phyloP scores from a whole-genome alignment of 2,797 vertebrate species.

The Ctenosaura bakeri region DNA sequence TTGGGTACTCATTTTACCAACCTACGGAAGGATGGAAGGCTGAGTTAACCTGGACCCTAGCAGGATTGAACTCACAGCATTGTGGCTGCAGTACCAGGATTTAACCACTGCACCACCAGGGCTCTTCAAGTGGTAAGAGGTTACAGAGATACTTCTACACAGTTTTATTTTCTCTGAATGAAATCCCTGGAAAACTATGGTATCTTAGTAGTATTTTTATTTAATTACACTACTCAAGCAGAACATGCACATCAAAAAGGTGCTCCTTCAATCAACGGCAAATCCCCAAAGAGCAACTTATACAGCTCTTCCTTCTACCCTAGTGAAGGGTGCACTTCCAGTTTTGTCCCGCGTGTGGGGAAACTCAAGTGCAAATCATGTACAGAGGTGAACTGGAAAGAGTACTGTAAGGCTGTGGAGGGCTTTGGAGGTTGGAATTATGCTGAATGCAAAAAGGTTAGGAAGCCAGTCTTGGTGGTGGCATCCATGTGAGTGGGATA shows the following conservation, averaged over 20 bases:
- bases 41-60: too few relatives aligned
- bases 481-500: too few relatives aligned
- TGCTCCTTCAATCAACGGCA: background rate
- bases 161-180: background rate
- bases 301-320: background rate
- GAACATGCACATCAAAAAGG: background rate
- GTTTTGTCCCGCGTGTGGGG: background rate
- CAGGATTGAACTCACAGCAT: too few relatives aligned
- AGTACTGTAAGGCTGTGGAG: too few relatives aligned
- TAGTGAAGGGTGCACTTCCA: background rate
- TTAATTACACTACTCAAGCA: background rate
- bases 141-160: background rate
- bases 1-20: too few relatives aligned
- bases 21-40: too few relatives aligned
- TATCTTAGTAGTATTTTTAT: background rate
- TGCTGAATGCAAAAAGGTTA: background rate
- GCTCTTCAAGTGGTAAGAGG: too few relatives aligned
- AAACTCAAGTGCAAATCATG: background rate
- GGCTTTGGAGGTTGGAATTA: background rate
- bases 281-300: background rate
- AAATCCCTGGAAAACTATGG: background rate
- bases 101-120: too few relatives aligned
- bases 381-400: background rate
- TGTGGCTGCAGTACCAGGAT: too few relatives aligned
- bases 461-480: background rate